Evolutionary conservation across 2,113 vertebrate genomes (phyloP), one percentile per base, ranked within the genome.

Genomic region (Mesembrinibis cayennensis): DNA sequence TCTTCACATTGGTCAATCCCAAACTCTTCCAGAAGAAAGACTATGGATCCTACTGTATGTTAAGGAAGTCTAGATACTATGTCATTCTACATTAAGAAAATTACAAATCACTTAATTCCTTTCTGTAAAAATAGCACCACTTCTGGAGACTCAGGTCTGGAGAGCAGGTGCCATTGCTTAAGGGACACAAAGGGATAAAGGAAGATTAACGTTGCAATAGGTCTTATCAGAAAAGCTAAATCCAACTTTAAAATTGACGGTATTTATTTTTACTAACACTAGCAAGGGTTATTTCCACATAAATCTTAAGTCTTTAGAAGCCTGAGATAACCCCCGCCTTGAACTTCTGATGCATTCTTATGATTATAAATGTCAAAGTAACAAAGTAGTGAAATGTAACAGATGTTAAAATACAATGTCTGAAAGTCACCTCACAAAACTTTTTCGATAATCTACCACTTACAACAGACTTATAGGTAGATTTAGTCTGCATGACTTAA

Each of bases 321-420:
- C 1, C 0, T 18, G 9, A 82, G 25, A 22, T 4, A 83, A 56
- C 2, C 11, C 10, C 4, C 0, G 2, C 4, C 44, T 50, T 34
- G 20, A 70, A 84, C 30, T 85, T 74, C 27, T 15, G 26, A 59
- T 23, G 7, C 14, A n/a, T 25, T 80, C 36, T 63, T 36, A 32
- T 1, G 11, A 42, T 74, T 74, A n/a, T 2, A 87, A 82, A 62
- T 66, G 71, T 23, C 14, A 50, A 70, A 38, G 40, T 49, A 89
- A 79, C 1, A 0, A 66, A 74, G 38, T 6, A 91, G 53, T 14
- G 6, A 63, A 87, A 26, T 0, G 0, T 13, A 76, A 56, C 6
- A 79, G 27, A n/a, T 15, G 9, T 32, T 69, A 91, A 70, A 63
- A 72, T 27, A 73, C 30, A 70, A 6, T 1, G 2, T 13, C 66